phyloP scores from a whole-genome alignment of 2,888 invertebrate genomes.

The Eilema depressum region DNA sequence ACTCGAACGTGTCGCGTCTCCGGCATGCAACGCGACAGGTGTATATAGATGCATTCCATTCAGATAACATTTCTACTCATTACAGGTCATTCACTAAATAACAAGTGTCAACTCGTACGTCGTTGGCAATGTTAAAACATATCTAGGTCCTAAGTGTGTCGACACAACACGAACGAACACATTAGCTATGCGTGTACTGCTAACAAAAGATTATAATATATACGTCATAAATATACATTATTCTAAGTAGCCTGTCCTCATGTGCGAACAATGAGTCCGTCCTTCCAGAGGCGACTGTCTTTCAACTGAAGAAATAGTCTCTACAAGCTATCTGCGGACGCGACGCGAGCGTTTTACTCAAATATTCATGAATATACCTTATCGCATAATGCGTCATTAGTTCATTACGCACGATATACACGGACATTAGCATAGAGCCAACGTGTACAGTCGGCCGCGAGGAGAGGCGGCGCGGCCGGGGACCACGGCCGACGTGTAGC shows the following conservation, averaged over 20 bases:
- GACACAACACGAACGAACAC: slow-evolving; percentile 39
- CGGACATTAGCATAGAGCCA: slow-evolving; percentile 29
- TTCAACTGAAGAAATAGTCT: slow-evolving; percentile 24
- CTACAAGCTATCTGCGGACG: slow-evolving; percentile 19
- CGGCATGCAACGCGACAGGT: slow-evolving; percentile 46
- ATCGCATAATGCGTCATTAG: slow-evolving; percentile 34
- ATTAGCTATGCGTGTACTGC: slow-evolving; percentile 38
- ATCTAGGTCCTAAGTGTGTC: slow-evolving; percentile 21
- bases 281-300: slow-evolving; percentile 5
- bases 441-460: slow-evolving; percentile 24
- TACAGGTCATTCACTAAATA: slow-evolving; percentile 39
- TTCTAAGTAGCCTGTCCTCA: slow-evolving; percentile 18
- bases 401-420: slow-evolving; percentile 19
- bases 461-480: background rate
- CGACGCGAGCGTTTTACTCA: slow-evolving; percentile 11
- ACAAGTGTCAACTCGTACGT: slow-evolving; percentile 17
- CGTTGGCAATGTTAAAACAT: slow-evolving; percentile 11
- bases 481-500: background rate
- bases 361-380: slow-evolving; percentile 33
- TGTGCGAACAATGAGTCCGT: slow-evolving; percentile 20
- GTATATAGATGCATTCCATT: slow-evolving; percentile 39
- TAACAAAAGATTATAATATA: slow-evolving; percentile 27
- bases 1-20: slow-evolving; percentile 28
- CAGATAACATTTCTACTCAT: slow-evolving; percentile 36
- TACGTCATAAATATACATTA: slow-evolving; percentile 21